Evolutionary conservation across 1,140 invertebrate species (phyloP), one percentile per base, ranked within the genome.

Genomic region (Sitobion miscanthi): DNA sequence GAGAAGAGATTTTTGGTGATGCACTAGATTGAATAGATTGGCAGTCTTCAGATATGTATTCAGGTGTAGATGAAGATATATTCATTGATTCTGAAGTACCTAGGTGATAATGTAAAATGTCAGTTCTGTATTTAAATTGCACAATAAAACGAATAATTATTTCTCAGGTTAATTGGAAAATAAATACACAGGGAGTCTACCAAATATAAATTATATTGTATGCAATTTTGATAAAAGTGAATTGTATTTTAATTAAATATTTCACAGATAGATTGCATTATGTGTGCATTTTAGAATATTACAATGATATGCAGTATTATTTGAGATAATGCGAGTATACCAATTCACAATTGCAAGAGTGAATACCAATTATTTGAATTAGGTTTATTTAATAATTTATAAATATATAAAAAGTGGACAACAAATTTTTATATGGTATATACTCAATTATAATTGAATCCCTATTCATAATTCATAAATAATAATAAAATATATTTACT

Each of bases 21-120:
- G 11, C 49, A 57, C 77, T 85, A 52, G 91, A 92, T 42, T 92
- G 47, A 83, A 85, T 92, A 52, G 77, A 77, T 92, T 92, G 69
- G 77, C 91, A 92, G n/a, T 92, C 91, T 86, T 93, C 91, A 86
- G 45, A 17, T 85, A 91, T 25, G 25, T 91, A 83, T 82, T 91
- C 90, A 52, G 90, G 90, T 23, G 90, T 91, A 49, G 69, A 91
- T 77, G 57, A 54, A 38, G 69, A 38, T 35, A n/a, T 83, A 47
- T 82, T 91, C 25, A 52, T 23, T 77, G n/a, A 14, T 83, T 92
- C 91, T 92, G n/a, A 38, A 92, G 38, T n/a, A 20, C n/a, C 91
- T 83, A 83, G 30, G 17, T 69, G 5, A 69, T 17, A 69, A 69
- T 17, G 4, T 69, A 69, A n/a, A 69, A 5, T 30, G n/a, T n/a